Base-by-base conservation (phyloP, 1,140 invertebrate genomes). In the Episyrphus balteatus region DNA sequence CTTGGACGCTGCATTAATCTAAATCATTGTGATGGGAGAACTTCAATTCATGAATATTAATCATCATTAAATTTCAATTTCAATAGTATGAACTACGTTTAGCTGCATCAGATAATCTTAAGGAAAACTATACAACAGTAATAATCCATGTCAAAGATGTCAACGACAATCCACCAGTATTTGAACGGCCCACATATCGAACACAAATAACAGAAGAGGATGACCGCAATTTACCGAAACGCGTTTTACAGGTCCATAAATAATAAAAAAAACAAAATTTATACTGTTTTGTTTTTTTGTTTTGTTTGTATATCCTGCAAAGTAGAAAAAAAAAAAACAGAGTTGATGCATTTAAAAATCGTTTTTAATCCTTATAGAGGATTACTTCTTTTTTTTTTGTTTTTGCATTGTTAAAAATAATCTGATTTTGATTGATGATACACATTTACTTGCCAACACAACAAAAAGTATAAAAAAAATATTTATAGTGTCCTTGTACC, bases 121-220 rank as follows among this genome's bases (percentile, higher is more conserved):
- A 92, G 73, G 91, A 95, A 71, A 95, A 95, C 77, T 88, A 90
- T 72, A 94, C 92, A 5, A 92, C 84, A 8, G 91, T 95, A 33
- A 88, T 95, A 55, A 94, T 95, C 58, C 88, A 93, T 70, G 89
- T 95, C 51, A 93, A 93, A 73, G 91, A 93, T 63, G 89, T 93
- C 42, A 95, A 95, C 70, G 90, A 94, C 52, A 75, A 75, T 69
- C 81, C 81, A 13, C 86, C 87, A 2, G 84, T 87, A 47, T 95
- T 94, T 70, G 90, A 95, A 71, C 76, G 90, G 51, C 91, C 91
- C 21, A 93, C 88, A 42, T 95, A 94, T 72, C 80, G 89, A 58
- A 92, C 91, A 9, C 90, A 93, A 72, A 95, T 95, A 69, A 94
- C 89, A 5, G 91, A 94, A 69, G 92, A 94, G 70, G 90, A 94